Evolutionary conservation across 2,888 invertebrate genomes (phyloP).

Genomic region (Diploptera punctata): DNA sequence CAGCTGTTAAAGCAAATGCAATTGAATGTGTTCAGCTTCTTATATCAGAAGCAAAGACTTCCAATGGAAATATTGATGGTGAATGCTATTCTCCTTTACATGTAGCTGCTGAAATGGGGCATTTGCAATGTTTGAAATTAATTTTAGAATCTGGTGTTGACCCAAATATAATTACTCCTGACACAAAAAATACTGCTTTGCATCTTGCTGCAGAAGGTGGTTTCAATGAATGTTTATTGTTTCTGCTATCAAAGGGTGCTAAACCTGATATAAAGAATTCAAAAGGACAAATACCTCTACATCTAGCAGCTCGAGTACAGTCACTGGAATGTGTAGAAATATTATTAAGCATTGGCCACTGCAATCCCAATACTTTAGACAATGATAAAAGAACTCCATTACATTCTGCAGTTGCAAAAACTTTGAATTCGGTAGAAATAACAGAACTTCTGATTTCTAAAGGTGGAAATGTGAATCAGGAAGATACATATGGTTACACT

Average conservation of each 20-base stretch:
- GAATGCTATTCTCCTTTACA: constrained; percentile 79
- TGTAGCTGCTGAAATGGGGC: constrained; percentile 80
- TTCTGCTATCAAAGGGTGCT: constrained; percentile 50
- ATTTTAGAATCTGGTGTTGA: constrained; percentile 77
- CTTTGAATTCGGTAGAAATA: constrained; percentile 66
- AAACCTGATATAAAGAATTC: constrained; percentile 52
- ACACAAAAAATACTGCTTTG: constrained; percentile 39
- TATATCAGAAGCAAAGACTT: constrained; percentile 76
- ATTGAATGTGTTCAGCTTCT: constrained; percentile 79
- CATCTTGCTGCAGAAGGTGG: constrained; percentile 58
- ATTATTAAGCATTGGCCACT: constrained; percentile 49
- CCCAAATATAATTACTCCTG: constrained; percentile 63
- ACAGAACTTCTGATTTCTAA: constrained; percentile 51
- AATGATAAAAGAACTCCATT: constrained; percentile 54
- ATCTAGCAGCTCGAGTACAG: constrained; percentile 57
- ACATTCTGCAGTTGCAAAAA: constrained; percentile 79
- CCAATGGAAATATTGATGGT: constrained; percentile 76
- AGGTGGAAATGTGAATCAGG: constrained; percentile 52
- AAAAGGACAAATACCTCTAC: constrained; percentile 59
- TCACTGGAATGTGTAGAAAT: constrained; percentile 51
- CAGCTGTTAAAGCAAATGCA: constrained; percentile 84
- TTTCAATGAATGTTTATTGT: constrained; percentile 52
- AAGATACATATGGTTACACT: constrained; percentile 55
- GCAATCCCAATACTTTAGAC: constrained; percentile 54
- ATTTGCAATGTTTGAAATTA: constrained; percentile 75